Evolutionary conservation across 2,797 vertebrate genomes (phyloP), one percentile per base, ranked within the genome.

Genomic region (Channallabes apus): DNA sequence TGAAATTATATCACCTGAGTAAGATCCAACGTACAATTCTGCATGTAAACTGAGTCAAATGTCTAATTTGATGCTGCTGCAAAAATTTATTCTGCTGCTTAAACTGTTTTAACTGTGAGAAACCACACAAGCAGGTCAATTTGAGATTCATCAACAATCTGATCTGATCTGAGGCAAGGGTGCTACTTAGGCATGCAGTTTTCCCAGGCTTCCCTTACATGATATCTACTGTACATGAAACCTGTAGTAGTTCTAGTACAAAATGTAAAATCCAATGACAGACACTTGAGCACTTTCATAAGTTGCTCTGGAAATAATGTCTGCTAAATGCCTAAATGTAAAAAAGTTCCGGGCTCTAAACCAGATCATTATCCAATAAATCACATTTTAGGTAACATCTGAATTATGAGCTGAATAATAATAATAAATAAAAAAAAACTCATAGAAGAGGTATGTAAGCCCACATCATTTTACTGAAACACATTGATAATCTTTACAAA

Each of bases 391-490:
- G 17, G 20, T 22, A 35, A 35, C 15, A 59, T 59, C 14, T 61
- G 32, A n/a, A 78, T 78, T 38, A 24, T 38, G 22, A 12, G 61
- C 56, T 38, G 20, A 38, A 78, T 24, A 38, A 61, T n/a, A n/a
- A n/a, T n/a, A n/a, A n/a, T n/a, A n/a, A n/a, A n/a, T n/a, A 14
- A 64, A 59, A 82, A 76, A 32, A 46, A 32, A 46, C 85, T 82
- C 89, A 32, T 4, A 62, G 35, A 87, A 86, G 81, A 86, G 86
- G 67, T 0, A 32, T 38, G 88, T 85, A 87, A 84, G 86, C 88
- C 89, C 84, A 91, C 88, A 90, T 92, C 86, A 88, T 93, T 93
- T 94, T 93, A 93, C 91, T 93, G 88, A 91, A 80, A 87, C 90
- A 92, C 84, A 88, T 85, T 59, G 86, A 88, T 88, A 9, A 75